phyloP scores from a whole-genome alignment of 2,113 vertebrate species.

The Sialia sialis region DNA sequence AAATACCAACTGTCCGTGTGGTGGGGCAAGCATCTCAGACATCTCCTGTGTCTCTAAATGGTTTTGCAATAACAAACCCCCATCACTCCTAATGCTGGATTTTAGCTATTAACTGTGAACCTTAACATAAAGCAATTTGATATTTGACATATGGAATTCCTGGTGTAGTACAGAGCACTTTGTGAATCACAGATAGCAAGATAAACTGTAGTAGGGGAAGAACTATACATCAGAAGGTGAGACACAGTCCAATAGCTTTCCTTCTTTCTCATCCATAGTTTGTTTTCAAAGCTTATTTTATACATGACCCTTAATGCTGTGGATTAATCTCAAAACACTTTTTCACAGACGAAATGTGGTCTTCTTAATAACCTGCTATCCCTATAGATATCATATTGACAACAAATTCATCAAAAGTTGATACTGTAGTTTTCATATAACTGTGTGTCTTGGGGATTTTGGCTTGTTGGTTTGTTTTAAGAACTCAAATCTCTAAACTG shows the following conservation, averaged over 20 bases:
- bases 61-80: background rate
- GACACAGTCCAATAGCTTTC: background rate
- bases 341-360: background rate
- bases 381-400: background rate
- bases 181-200: background rate
- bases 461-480: background rate
- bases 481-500: background rate
- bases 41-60: background rate
- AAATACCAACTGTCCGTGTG: background rate
- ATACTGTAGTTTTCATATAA: background rate
- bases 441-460: background rate
- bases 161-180: background rate
- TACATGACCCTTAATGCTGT: background rate
- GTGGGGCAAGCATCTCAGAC: slow-evolving; percentile 33
- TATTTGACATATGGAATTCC: background rate
- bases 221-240: background rate
- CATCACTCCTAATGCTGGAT: background rate
- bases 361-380: background rate
- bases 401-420: background rate
- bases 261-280: background rate
- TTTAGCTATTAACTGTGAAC: background rate
- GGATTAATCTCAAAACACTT: background rate
- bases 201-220: background rate
- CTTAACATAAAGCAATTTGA: background rate
- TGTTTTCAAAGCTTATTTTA: background rate